Evolutionary conservation across 1,140 invertebrate species (phyloP), one percentile per base, ranked within the genome.

Genomic region (Drosophila littoralis): DNA sequence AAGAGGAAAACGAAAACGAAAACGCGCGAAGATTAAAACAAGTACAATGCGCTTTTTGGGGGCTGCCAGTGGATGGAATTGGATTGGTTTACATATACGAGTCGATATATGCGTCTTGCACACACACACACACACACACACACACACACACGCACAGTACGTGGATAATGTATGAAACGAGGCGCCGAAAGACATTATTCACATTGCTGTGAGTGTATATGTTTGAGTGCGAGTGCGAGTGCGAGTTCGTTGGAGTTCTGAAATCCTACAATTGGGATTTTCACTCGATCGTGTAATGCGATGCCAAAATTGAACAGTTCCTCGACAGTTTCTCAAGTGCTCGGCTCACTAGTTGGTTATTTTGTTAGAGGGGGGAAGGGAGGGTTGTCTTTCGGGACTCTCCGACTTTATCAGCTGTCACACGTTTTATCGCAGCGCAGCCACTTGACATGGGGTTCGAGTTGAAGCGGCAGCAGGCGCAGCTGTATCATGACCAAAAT

Each of bases 181-280:
- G 83, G 84, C 80, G 83, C 73, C 88, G 83, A 88, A 79, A 88
- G 83, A 88, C 69, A 83, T 83, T 83, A 83, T 89, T 88, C 83
- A 89, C 83, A 88, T 86, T 83, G 83, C 80, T 22, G 33, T 12
- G 12, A 9, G 48, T 12, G 43, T 50, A 40, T 22, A 22, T 58
- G 48, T 35, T 17, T 15, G 12, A n/a, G 42, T 12, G 43, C 36
- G 48, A 33, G 40, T 51, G 50, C 35, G 64, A 9, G 65, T 52
- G 32, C 33, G 51, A 54, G 52, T 42, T 52, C 55, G 33, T 57
- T 59, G 57, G 66, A 73, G 71, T 60, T 74, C 40, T 50, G 7
- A 51, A 43, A 64, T 50, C 7, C 22, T 50, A 28, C 28, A 50
- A 22, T 50, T 50, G 10, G 32, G 12, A 64, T 7, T 42, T 64